Base-by-base conservation (phyloP, 1,140 invertebrate genomes). In the Carposina sasakii region DNA sequence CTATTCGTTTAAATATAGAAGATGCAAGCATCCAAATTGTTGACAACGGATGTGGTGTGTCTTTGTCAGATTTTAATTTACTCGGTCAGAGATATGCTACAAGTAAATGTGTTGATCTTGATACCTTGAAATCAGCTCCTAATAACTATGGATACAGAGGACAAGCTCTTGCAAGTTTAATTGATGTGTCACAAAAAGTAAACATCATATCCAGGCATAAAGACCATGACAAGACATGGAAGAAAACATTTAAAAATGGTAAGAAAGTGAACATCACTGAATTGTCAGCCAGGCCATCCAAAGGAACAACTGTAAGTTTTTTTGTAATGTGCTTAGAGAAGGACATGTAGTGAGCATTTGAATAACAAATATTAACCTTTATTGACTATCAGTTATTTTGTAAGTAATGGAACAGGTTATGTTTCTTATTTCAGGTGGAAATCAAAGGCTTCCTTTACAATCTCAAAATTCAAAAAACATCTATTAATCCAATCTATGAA, bases 11-110 rank as follows among this genome's bases (percentile, higher is more conserved):
- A 8, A 82, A 90, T 63, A 70, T 91, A 20, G 49, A 78, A 31
- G 85, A 82, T 47, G 87, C 85, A 60, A 86, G 84, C 52, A 81
- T 92, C 48, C 89, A 91, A 83, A 88, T 91, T 8, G 82, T 91
- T 31, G 91, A 92, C 58, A 91, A 92, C 84, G 91, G 91, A 3
- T 40, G 46, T 54, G 91, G 91, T 17, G 88, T 92, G 22, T 51
- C 63, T 8, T 53, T 67, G 44, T 52, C 68, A 26, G 85, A 91
- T 63, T 70, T 91, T 53, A 57, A 85, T 23, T 44, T 83, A 15
- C 52, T 91, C 34, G 90, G 89, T 24, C 67, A 77, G 53, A 88
- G 88, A 55, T 88, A 91, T 70, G 71, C 84, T 26, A 91, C 90
- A 1, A 91, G 89, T 66, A 91, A 91, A 75, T 89, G 87, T 62